Evolutionary conservation across 2,797 vertebrate species (phyloP).

Genomic region (Craterocephalus amniculus): DNA sequence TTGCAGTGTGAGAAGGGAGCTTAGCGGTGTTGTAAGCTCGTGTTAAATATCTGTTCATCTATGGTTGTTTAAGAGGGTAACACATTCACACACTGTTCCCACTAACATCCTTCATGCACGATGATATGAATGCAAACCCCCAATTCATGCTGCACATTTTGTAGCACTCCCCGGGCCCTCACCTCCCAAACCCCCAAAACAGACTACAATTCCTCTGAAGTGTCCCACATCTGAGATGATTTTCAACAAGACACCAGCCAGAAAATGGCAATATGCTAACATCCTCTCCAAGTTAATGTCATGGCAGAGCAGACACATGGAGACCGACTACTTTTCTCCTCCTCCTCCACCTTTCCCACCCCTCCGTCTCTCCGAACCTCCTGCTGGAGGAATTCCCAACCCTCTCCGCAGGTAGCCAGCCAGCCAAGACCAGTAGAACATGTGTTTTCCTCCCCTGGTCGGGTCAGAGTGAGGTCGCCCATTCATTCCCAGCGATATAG

Average conservation of each 20-base stretch:
- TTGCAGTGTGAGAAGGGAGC: constrained; percentile 51
- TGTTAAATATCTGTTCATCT: constrained; percentile 58
- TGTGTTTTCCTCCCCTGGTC: constrained; percentile 88
- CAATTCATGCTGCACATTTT: constrained; percentile 10
- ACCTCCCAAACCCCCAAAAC: not conserved
- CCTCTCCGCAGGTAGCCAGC: constrained; percentile 90
- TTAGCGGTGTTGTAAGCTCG: constrained; percentile 54
- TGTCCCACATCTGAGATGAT: constrained; percentile 47
- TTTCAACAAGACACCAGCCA: constrained; percentile 61
- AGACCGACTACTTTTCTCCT: constrained; percentile 61
- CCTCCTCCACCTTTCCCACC: constrained; percentile 59
- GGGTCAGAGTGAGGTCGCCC: constrained; percentile 87
- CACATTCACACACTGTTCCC: constrained; percentile 42
- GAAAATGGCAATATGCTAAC: constrained; percentile 55
- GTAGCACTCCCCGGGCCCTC: not conserved
- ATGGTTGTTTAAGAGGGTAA: constrained; percentile 53
- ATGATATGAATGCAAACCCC: constrained; percentile 23
- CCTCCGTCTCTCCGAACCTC: constrained; percentile 78
- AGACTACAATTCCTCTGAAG: not conserved
- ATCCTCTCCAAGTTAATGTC: constrained; percentile 69
- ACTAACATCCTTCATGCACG: constrained; percentile 28
- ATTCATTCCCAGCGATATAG: constrained; percentile 85
- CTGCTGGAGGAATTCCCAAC: constrained; percentile 87
- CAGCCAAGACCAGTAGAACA: constrained; percentile 89
- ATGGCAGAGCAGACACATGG: constrained; percentile 66